A percentile compares a stretch with the other conserved stretches of the same genome.
phyloP scores from a whole-genome alignment of 2,113 vertebrate genomes.

The Girardinichthys multiradiatus region DNA sequence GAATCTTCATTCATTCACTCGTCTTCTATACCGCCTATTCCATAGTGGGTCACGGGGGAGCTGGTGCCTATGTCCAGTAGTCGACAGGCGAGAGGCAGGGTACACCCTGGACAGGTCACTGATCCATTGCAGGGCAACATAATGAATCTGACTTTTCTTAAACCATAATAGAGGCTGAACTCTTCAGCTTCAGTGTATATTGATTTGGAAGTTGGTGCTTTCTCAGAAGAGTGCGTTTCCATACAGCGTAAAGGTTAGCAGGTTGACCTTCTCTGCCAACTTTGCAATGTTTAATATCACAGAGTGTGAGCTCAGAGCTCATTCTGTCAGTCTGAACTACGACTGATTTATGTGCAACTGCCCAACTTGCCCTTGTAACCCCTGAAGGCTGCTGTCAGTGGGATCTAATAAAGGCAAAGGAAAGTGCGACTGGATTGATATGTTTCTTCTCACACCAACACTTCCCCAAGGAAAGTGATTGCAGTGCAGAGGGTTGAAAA shows the following conservation, averaged over 20 bases:
- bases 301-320: slow-evolving; percentile 22
- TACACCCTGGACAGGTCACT: too few relatives aligned
- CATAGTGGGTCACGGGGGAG: too few relatives aligned
- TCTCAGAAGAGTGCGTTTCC: slow-evolving; percentile 12
- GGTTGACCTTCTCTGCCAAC: not conserved
- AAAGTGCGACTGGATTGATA: slow-evolving; percentile 41
- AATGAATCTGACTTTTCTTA: too few relatives aligned
- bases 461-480: slow-evolving; percentile 63
- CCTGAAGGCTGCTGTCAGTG: slow-evolving; percentile 5
- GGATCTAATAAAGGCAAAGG: slow-evolving; percentile 58
- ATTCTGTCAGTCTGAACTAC: slow-evolving; percentile 39
- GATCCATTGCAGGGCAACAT: too few relatives aligned
- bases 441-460: slow-evolving; percentile 32
- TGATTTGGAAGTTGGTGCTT: not conserved
- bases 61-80: too few relatives aligned
- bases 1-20: too few relatives aligned
- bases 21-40: too few relatives aligned
- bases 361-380: slow-evolving; percentile 60
- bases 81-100: too few relatives aligned
- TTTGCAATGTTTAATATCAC: slow-evolving; percentile 49
- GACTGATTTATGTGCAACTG: slow-evolving; percentile 34
- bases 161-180: too few relatives aligned
- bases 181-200: not conserved
- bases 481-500: slow-evolving; percentile 46
- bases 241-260: slow-evolving; percentile 42